Percentiles rank a stretch among this genome's conserved stretches.
phyloP scores from a whole-genome alignment of 1,140 invertebrate species.

The Rhysida immarginata region DNA sequence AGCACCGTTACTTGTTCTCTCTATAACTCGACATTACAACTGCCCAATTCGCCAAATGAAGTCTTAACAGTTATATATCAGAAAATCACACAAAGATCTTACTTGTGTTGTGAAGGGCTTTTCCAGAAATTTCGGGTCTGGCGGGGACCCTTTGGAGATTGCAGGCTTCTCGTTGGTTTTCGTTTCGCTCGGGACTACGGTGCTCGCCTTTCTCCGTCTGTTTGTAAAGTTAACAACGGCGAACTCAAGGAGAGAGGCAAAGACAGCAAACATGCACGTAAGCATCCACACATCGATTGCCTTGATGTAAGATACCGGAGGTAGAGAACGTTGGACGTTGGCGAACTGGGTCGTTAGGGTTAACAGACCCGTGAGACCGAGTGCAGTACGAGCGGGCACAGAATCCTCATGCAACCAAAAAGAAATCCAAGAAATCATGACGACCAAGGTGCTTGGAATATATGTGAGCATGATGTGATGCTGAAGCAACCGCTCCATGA shows the following conservation, averaged over 20 bases:
- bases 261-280: slow-evolving; percentile 6
- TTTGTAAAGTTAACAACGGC: background rate
- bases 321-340: slow-evolving; percentile 22
- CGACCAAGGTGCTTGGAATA: slow-evolving; percentile 71
- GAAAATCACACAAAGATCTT: too few species aligned
- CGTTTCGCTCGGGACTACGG: too few species aligned
- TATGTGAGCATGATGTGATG: slow-evolving; percentile 83
- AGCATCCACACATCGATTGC: slow-evolving; percentile 5
- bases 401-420: slow-evolving; percentile 55
- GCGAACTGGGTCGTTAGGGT: slow-evolving; percentile 24
- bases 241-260: background rate
- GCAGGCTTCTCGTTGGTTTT: too few species aligned
- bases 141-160: too few species aligned
- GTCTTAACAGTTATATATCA: too few species aligned
- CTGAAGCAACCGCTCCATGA: slow-evolving; percentile 28
- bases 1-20: too few species aligned
- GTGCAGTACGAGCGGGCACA: slow-evolving; percentile 18
- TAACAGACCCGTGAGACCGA: slow-evolving; percentile 27
- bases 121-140: too few species aligned
- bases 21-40: too few species aligned
- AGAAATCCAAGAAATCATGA: slow-evolving; percentile 76
- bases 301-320: background rate
- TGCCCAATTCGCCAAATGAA: too few species aligned
- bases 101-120: too few species aligned
- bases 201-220: too few species aligned